Base-by-base conservation (phyloP, 1,140 invertebrate genomes). In the Oryctes rhinoceros region DNA sequence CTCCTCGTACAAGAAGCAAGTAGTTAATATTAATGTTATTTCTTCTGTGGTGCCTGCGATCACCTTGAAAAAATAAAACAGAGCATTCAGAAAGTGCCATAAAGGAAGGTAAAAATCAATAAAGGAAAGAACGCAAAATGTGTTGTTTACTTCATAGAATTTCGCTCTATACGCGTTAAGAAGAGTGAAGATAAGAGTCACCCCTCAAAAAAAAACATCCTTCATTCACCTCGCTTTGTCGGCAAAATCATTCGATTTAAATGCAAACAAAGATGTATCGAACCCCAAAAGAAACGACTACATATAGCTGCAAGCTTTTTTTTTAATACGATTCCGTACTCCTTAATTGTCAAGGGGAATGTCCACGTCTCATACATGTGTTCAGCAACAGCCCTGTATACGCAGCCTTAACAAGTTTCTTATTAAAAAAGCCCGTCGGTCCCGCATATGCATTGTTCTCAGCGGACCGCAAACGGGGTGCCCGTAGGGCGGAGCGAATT, bases 391-490 rank as follows among this genome's bases (percentile, higher is more conserved):
- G 35, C 24, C 24, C 18, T 71, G 65, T 71, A 59, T 59, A 37
- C 20, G 24, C 3, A 37, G 24, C 65, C 35, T 71, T 71, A 71
- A 71, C 65, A 71, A 71, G 65, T 71, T 71, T 71, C 65, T 71
- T 71, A 71, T 71, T 71, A 71, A 71, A 71, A 71, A 71, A 59
- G 65, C 65, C 30, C 65, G 65, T 37, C 15, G n/a, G 24, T 24
- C 20, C 65, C 65, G 65, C 35, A 71, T 15, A 35, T 30, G 65
- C 35, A 71, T 71, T 71, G 65, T 71, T 71, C 65, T 71, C 65
- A 37, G 24, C 20, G 65, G 65, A 71, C 65, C 65, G 65, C 65
- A 71, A 71, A 71, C 65, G 24, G 65, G 65, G 65, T 71, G 65
- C 37, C 35, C 35, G 18, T 71, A 30, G 65, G 65, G 65, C 37